Base-by-base conservation (phyloP, 2,888 invertebrate species). In the Syritta pipiens region DNA sequence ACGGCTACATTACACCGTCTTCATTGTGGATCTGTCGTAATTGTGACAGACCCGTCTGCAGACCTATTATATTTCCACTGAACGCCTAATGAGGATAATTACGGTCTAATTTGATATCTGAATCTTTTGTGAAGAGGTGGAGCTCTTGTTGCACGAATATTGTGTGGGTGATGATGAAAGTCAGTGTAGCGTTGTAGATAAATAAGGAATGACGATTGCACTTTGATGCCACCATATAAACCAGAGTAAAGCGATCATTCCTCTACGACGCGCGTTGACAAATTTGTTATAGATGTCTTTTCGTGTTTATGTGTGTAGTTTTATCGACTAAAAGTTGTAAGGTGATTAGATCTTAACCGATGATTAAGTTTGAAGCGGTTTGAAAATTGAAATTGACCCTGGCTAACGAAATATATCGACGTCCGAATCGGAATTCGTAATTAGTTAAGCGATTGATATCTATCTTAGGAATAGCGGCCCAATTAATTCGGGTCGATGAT, bases 21-120 rank as follows among this genome's bases (percentile, higher is more conserved):
- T 48, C 46, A 14, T 17, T 59, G 35, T 69, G 51, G 59, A 72
- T 60, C 72, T 68, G 48, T 62, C 46, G 69, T 65, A 60, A 59
- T 60, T 79, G 65, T 67, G 59, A 68, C 60, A 65, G 55, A 46
- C 60, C 26, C 49, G 44, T 75, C 81, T 68, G 51, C 57, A 68
- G 63, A 68, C 76, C 62, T 76, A 67, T 81, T 77, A 71, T 74
- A 71, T 65, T 72, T 71, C 67, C 60, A 76, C 57, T 68, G 67
- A 44, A 81, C 71, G 59, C 60, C 81, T 83, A 82, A 83, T 83
- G 83, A 82, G 82, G 75, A 83, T 83, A 83, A 83, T 83, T 77
- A 82, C 53, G 81, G 77, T 51, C 69, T 82, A 81, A 82, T 83
- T 82, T 82, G 79, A 79, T 81, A 81, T 81, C 59, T 65, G 76